Base-by-base conservation (phyloP, 2,113 vertebrate genomes). In the Zapornia atra region DNA sequence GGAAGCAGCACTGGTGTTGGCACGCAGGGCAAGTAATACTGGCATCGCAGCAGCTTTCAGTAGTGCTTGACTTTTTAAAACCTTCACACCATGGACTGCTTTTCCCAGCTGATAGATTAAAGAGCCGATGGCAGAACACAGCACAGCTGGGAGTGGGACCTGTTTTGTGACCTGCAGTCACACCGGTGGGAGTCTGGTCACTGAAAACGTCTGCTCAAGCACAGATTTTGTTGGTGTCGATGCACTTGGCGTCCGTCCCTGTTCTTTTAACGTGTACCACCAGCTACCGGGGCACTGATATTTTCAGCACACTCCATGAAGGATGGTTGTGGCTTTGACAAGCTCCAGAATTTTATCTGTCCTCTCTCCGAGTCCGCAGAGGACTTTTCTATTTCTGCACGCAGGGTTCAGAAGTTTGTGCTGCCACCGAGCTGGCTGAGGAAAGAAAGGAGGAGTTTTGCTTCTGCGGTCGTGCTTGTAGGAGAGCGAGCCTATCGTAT, bases 401-500 rank as follows among this genome's bases (percentile, higher is more conserved):
- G 1, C 31, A 36, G 91, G 93, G 96, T 96, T 98, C 61, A 82
- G 96, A 98, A 98, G 98, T 98, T 98, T 96, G 95, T 13, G 25
- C 94, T 80, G 89, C 96, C 69, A 28, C 87, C 1, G 54, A 81
- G 96, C 97, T 36, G 92, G 69, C 95, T 80, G 51, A 20, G 87
- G 94, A 92, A 9, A 46, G 48, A 22, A 97, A 96, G 98, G 98
- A 98, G 98, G 98, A 98, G 97, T 97, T 96, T 93, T 61, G 89
- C 80, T 92, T 96, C 97, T 94, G 98, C 93, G 98, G 97, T 97
- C 90, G 86, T 96, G 98, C 97, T 96, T 93, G 90, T 93, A 73
- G 92, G 95, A 88, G 29, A 95, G 95, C 33, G 95, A 98, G 97
- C 97, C 97, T 98, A 98, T 99, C 98, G 26, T 96, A 97, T 99